Conservation (phyloP, 2,797 vertebrate species). For the Telmatherina bonti region DNA sequence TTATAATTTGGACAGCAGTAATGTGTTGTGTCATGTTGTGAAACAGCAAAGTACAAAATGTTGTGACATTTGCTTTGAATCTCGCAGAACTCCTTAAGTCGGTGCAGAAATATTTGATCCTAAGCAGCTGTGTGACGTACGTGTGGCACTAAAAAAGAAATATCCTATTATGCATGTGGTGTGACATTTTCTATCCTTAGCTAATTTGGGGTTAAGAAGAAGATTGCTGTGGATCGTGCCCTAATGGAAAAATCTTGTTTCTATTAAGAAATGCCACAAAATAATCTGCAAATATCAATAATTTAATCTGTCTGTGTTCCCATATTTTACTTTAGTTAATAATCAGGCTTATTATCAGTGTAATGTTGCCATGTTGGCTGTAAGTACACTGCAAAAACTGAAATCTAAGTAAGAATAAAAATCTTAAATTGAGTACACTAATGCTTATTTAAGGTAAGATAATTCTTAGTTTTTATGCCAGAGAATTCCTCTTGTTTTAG, state of each 20-base stretch:
- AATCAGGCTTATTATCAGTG: slow-evolving; percentile 29
- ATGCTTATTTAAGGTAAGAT: too few species aligned
- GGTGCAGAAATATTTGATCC: slow-evolving; percentile 41
- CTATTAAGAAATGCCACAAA: slow-evolving; percentile 35
- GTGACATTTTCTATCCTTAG: slow-evolving; percentile 33
- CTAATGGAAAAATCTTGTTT: neutral
- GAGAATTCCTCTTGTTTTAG: too few species aligned
- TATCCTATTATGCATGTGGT: slow-evolving; percentile 39
- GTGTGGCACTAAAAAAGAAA: slow-evolving; percentile 38
- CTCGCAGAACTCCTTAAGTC: slow-evolving; percentile 31
- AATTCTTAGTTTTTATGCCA: too few species aligned
- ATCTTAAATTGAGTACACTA: too few species aligned
- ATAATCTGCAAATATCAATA: slow-evolving; percentile 18
- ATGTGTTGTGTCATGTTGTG: slow-evolving; percentile 6
- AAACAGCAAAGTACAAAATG: slow-evolving; percentile 1
- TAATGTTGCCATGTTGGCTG: too few species aligned
- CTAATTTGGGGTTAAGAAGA: slow-evolving; percentile 6
- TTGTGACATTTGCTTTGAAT: slow-evolving; percentile 44
- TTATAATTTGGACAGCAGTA: slow-evolving; percentile 15
- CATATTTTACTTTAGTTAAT: neutral
- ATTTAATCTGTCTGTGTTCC: slow-evolving; percentile 25
- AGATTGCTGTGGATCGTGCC: slow-evolving; percentile 20
- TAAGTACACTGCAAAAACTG: too few species aligned
- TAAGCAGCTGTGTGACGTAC: slow-evolving; percentile 35
- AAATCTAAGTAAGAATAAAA: too few species aligned